These are phyloP conservation scores for Spheniscus humboldti DNA, from an alignment of 2,797 vertebrate genomes.

Conservation along the genomic window DNA sequence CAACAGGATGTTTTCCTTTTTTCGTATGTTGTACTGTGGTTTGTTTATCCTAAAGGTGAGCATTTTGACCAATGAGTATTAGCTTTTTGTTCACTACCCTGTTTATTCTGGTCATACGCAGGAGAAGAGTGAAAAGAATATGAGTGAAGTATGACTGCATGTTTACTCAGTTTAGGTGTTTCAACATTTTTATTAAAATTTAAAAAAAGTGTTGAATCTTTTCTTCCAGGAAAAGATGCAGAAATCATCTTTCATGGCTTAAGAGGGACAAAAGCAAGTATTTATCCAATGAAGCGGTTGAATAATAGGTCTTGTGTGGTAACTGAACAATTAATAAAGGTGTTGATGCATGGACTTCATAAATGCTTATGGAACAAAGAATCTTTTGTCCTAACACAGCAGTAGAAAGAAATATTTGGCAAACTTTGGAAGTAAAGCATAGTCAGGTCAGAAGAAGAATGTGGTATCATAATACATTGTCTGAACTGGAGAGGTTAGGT, in stretches of 20 bases:
- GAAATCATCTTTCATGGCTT: background rate
- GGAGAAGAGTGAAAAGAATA: background rate
- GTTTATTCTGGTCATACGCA: background rate
- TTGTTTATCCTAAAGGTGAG: background rate
- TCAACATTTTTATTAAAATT: background rate
- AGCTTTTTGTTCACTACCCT: constrained; percentile 14
- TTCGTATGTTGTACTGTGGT: background rate
- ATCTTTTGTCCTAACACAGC: background rate
- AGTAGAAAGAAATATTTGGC: background rate
- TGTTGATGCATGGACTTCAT: background rate
- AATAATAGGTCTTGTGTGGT: constrained; percentile 4
- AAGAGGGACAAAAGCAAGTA: background rate
- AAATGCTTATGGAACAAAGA: background rate
- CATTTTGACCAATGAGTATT: background rate
- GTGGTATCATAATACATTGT: background rate
- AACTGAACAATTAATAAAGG: background rate
- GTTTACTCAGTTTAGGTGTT: constrained; percentile 14
- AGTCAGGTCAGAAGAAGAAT: background rate
- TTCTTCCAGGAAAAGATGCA: constrained; percentile 2
- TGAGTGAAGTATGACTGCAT: background rate
- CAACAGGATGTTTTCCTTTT: constrained; percentile 23
- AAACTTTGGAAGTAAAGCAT: background rate
- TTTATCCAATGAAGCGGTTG: background rate
- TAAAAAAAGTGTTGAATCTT: background rate
- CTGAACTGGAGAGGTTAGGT: background rate